Conservation (phyloP, 2,113 vertebrate genomes). For the Anser cygnoides region DNA sequence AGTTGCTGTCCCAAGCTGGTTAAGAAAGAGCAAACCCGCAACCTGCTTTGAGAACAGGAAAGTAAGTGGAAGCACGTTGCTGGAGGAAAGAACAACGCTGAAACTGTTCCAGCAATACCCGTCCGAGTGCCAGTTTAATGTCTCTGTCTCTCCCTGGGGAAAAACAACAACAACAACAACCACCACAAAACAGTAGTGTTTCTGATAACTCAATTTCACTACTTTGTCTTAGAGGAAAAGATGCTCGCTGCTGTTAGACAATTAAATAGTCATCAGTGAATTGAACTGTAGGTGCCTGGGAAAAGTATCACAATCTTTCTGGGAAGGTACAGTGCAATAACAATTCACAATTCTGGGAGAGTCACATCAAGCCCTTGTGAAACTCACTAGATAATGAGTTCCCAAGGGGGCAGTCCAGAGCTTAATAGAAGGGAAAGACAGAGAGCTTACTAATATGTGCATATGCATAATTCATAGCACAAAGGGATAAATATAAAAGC, state of each 20-base stretch:
- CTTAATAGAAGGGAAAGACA: background rate
- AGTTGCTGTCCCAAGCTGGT: background rate
- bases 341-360: constrained; percentile 37
- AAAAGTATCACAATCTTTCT: constrained; percentile 30
- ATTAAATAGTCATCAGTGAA: background rate
- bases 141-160: background rate
- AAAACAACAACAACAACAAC: background rate
- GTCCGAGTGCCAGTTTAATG: background rate
- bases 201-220: background rate
- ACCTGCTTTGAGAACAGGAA: background rate
- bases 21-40: background rate
- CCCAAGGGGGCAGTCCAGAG: constrained; percentile 1
- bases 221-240: background rate
- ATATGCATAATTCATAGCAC: constrained; percentile 50
- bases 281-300: background rate
- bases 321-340: constrained; percentile 25
- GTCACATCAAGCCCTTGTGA: background rate
- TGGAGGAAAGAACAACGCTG: background rate
- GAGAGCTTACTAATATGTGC: background rate
- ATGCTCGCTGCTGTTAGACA: background rate
- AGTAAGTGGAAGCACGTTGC: background rate
- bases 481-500: constrained; percentile 25
- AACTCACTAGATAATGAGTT: constrained; percentile 51
- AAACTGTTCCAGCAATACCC: background rate
- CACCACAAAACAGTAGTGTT: background rate